phyloP scores from a whole-genome alignment of 2,888 invertebrate genomes.

The Drosophila anceps region DNA sequence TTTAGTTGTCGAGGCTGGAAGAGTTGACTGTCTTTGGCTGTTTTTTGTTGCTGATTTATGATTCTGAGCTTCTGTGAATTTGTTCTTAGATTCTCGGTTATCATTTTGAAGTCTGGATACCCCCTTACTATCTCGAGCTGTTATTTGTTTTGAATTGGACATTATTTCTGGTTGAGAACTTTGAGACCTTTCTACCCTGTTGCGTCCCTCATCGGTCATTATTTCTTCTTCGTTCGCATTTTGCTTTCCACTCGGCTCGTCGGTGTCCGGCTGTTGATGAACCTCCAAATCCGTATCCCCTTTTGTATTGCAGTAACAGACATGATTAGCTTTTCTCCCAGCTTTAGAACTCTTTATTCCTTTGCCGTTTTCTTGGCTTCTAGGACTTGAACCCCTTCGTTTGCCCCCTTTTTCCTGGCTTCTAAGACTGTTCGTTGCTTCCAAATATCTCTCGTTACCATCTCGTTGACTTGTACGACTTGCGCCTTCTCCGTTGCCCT shows the following conservation, averaged over 20 bases:
- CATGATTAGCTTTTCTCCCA: background rate
- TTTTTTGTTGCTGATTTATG: background rate
- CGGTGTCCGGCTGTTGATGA: background rate
- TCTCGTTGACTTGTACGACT: background rate
- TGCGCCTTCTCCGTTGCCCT: background rate
- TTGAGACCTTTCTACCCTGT: background rate
- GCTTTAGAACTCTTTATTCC: background rate
- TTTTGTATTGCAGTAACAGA: background rate
- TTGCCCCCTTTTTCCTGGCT: background rate
- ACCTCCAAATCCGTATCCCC: background rate
- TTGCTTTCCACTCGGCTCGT: background rate
- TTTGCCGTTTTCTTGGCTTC: background rate
- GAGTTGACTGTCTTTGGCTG: background rate
- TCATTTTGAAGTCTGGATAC: background rate
- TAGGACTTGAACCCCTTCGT: background rate
- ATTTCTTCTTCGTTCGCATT: background rate
- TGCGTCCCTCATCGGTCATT: background rate
- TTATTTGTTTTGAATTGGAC: background rate
- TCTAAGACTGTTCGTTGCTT: background rate
- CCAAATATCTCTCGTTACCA: background rate
- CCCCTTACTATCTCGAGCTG: background rate
- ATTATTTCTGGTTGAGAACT: no score
- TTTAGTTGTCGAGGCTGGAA: background rate
- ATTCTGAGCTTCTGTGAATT: background rate
- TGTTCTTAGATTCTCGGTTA: background rate